These are phyloP conservation scores for Lichenostomus cassidix DNA, from an alignment of 2,113 vertebrate species.

Conservation along the genomic window DNA sequence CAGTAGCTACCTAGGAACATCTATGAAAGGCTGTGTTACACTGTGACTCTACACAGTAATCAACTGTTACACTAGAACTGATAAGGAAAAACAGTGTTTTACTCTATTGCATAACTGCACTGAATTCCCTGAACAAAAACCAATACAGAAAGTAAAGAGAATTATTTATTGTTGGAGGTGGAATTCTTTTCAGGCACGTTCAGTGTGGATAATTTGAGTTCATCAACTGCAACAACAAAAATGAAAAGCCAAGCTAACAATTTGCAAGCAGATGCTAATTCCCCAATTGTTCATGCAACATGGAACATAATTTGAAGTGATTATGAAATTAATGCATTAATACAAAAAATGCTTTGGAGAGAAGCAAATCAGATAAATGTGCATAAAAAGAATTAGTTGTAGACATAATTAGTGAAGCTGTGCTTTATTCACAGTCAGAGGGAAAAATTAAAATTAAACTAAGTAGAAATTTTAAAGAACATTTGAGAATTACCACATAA, in stretches of 20 bases:
- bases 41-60: background rate
- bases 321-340: conserved; percentile 62
- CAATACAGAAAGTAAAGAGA: background rate
- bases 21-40: background rate
- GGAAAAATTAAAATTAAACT: conserved; percentile 13
- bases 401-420: conserved; percentile 18
- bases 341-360: conserved; percentile 42
- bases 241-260: conserved; percentile 37
- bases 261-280: conserved; percentile 60
- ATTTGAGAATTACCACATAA: background rate
- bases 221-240: conserved; percentile 26
- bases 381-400: conserved; percentile 31
- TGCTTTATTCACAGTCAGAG: conserved; percentile 28
- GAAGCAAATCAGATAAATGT: conserved; percentile 56
- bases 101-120: background rate
- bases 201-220: conserved; percentile 23
- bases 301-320: conserved; percentile 48
- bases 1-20: background rate
- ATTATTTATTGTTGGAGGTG: conserved; percentile 7
- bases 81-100: background rate
- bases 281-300: conserved; percentile 53
- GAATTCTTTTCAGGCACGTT: conserved; percentile 11
- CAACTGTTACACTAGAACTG: background rate
- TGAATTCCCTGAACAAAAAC: background rate
- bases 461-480: background rate